Evolutionary conservation across 64 coral and sea anemone species (phyloP).

Genomic region (Montipora foliosa): DNA sequence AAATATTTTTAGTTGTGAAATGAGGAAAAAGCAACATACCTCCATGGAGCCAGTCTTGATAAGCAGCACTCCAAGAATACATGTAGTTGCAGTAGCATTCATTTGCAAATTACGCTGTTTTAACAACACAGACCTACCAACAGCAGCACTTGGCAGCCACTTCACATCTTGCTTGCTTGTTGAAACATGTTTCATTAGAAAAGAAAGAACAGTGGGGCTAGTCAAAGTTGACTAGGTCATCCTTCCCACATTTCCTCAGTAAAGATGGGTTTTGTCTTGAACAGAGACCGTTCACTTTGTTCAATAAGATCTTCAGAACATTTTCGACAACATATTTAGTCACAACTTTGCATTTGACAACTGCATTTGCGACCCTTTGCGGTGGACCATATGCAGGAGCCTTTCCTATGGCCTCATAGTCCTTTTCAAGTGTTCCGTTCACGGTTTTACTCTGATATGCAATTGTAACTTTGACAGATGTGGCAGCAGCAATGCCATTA

Average conservation of each 20-base stretch:
- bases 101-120: constrained; percentile 59
- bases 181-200: constrained; percentile 62
- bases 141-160: constrained; percentile 75
- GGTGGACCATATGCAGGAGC: constrained; percentile 47
- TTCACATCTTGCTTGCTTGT: constrained; percentile 34
- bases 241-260: constrained; percentile 60
- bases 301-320: constrained; percentile 41
- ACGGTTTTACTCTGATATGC: constrained; percentile 67
- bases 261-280: constrained; percentile 67
- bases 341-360: constrained; percentile 62
- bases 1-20: background rate
- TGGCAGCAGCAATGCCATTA: background rate
- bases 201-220: constrained; percentile 78
- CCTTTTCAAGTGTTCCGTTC: constrained; percentile 24
- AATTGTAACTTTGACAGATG: background rate
- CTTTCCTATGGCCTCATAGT: constrained; percentile 62
- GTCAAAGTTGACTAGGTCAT: constrained; percentile 67
- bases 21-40: constrained; percentile 18
- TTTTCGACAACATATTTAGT: constrained; percentile 56
- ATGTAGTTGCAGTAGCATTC: constrained; percentile 42
- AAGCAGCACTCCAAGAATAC: constrained; percentile 54
- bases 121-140: constrained; percentile 60
- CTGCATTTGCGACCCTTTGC: constrained; percentile 65
- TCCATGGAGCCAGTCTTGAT: constrained; percentile 71
- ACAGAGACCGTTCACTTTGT: constrained; percentile 69